Percentiles rank a stretch among this genome's conserved stretches.
Evolutionary conservation across 2,113 vertebrate species (phyloP).

Genomic region (Leucopternis melanops): DNA sequence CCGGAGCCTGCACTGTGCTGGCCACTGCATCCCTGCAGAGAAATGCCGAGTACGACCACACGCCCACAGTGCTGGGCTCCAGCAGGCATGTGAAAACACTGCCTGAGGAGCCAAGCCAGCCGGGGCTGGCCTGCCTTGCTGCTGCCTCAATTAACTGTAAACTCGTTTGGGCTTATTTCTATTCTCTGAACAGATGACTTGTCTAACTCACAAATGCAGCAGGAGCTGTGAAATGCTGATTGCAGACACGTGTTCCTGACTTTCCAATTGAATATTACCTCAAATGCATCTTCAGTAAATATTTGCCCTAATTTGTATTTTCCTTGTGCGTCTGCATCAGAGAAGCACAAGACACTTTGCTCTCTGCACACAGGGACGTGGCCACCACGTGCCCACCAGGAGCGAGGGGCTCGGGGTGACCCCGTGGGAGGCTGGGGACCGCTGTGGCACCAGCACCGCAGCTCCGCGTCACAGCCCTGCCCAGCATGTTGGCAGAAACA

Average conservation of each 20-base stretch:
- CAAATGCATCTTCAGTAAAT: neutral
- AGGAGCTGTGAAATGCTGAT: neutral
- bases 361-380: neutral
- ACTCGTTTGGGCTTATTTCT: neutral
- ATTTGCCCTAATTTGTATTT: neutral
- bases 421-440: neutral
- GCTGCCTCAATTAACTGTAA: neutral
- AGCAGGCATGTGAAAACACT: no score
- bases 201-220: neutral
- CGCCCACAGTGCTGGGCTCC: neutral
- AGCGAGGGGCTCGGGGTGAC: neutral
- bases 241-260: neutral
- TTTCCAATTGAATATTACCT: neutral
- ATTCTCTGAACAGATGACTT: neutral
- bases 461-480: neutral
- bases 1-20: neutral
- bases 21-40: neutral
- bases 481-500: accelerated
- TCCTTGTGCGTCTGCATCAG: neutral
- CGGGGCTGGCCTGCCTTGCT: no score
- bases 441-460: neutral
- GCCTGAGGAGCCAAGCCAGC: neutral
- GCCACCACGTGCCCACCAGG: neutral
- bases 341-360: neutral
- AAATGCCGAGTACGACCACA: accelerated